A percentile compares a stretch with the other conserved stretches of the same genome.
Evolutionary conservation across 2,888 invertebrate genomes (phyloP).

Genomic region (Watsonalla binaria): DNA sequence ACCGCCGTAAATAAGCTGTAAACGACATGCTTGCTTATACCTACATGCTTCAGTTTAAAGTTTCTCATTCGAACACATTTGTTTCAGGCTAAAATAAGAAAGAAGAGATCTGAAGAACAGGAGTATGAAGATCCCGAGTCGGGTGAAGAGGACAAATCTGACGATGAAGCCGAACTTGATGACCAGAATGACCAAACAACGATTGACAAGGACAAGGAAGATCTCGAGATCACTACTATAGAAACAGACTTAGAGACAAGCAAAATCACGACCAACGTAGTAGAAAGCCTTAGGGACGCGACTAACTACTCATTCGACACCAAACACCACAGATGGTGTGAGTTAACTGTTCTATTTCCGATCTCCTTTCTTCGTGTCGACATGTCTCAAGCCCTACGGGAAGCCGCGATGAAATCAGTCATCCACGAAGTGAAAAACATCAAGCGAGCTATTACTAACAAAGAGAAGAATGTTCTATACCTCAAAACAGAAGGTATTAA

Average conservation of each 20-base stretch:
- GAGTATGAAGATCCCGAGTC: constrained; percentile 84
- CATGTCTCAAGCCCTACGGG: constrained; percentile 84
- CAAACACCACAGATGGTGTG: constrained; percentile 89
- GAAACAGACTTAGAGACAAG: constrained; percentile 39
- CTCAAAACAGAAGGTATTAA: constrained; percentile 98
- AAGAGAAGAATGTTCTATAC: constrained; percentile 80
- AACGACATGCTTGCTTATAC: background rate
- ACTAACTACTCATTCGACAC: constrained; percentile 87
- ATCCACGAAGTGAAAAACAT: constrained; percentile 90
- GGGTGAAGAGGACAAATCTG: constrained; percentile 76
- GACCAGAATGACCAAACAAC: constrained; percentile 28
- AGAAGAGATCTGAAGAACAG: constrained; percentile 78
- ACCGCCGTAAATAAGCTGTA: no score
- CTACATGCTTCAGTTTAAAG: no score
- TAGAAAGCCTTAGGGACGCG: constrained; percentile 60
- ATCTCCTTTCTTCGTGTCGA: constrained; percentile 79
- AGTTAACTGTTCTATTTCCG: constrained; percentile 85
- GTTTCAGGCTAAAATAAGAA: constrained; percentile 72
- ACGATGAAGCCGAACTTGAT: constrained; percentile 58
- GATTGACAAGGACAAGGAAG: constrained; percentile 41
- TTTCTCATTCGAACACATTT: constrained; percentile 1
- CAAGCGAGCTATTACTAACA: constrained; percentile 89
- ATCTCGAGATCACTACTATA: constrained; percentile 25
- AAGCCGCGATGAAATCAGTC: constrained; percentile 84
- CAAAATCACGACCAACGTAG: constrained; percentile 58